These are phyloP conservation scores for Cheilosia variabilis DNA, from an alignment of 2,888 invertebrate genomes.

Conservation along the genomic window DNA sequence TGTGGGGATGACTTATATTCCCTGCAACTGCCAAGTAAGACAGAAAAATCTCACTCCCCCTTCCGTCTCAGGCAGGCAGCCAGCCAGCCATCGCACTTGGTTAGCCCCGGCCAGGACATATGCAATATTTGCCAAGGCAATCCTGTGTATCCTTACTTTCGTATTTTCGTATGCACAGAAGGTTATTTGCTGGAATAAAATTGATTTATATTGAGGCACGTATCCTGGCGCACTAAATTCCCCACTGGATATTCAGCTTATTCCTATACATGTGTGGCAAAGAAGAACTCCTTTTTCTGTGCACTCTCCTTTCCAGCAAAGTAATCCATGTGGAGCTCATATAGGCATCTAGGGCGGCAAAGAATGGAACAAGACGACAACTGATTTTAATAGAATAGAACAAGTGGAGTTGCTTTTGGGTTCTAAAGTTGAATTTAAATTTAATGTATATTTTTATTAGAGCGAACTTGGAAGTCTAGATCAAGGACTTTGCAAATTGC, in stretches of 20 bases:
- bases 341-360: background rate
- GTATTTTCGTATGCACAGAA: constrained; percentile 75
- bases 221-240: constrained; percentile 60
- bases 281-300: background rate
- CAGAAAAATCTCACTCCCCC: constrained; percentile 73
- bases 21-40: constrained; percentile 74
- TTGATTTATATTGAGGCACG: constrained; percentile 76
- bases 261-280: background rate
- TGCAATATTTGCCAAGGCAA: constrained; percentile 73
- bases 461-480: background rate
- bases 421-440: constrained; percentile 28
- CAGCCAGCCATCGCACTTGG: constrained; percentile 31
- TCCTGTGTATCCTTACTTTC: constrained; percentile 65
- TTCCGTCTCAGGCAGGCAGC: constrained; percentile 49
- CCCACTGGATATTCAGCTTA: constrained; percentile 54
- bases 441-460: constrained; percentile 23
- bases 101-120: constrained; percentile 57
- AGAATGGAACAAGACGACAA: constrained; percentile 35
- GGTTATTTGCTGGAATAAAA: constrained; percentile 72
- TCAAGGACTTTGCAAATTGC: constrained; percentile 33
- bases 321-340: constrained; percentile 55
- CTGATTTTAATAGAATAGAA: constrained; percentile 58
- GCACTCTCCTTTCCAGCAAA: constrained; percentile 20
- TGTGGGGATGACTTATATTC: constrained; percentile 74
- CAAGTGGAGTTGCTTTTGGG: constrained; percentile 12